phyloP scores from a whole-genome alignment of 2,888 invertebrate species.

The Caenorhabditis afra region DNA sequence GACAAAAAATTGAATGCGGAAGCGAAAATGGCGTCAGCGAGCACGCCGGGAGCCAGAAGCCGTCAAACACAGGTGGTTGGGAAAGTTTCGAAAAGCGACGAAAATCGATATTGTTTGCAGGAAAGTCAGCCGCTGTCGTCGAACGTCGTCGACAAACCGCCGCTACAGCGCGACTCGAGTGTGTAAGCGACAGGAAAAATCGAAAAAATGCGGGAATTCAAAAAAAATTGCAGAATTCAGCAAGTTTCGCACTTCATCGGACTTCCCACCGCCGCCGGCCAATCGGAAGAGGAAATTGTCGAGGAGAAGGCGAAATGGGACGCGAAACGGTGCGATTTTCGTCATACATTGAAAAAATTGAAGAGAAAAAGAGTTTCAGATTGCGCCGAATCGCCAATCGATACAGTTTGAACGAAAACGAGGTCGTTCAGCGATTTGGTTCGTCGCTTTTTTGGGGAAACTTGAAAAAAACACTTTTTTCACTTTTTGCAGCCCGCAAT shows the following conservation, averaged over 20 bases:
- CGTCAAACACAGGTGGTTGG: constrained; percentile 8
- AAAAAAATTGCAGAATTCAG: constrained; percentile 27
- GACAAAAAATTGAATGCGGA: constrained; percentile 26
- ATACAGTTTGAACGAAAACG: constrained; percentile 32
- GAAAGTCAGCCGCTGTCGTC: constrained; percentile 31
- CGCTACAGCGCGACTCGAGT: constrained; percentile 25
- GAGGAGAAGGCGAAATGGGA: constrained; percentile 45
- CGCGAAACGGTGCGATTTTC: constrained; percentile 17
- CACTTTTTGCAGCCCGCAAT: constrained; percentile 7
- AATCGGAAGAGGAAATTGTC: not conserved
- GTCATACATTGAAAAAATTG: not conserved
- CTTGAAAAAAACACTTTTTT: not conserved
- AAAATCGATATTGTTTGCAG: constrained; percentile 19
- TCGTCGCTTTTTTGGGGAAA: too few relatives aligned
- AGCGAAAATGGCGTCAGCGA: constrained; percentile 31
- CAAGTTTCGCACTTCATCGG: constrained; percentile 45
- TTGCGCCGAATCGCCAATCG: constrained; percentile 25
- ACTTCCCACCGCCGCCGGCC: not conserved
- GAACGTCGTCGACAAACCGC: constrained; percentile 27
- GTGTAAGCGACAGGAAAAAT: constrained; percentile 17
- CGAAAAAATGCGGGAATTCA: not conserved
- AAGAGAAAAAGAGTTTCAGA: constrained; percentile 12
- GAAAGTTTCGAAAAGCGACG: not conserved
- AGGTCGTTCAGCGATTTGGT: constrained; percentile 29
- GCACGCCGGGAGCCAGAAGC: constrained; percentile 33